Evolutionary conservation across 2,113 vertebrate species (phyloP), one percentile per base, ranked within the genome.

Genomic region (Podiceps cristatus): DNA sequence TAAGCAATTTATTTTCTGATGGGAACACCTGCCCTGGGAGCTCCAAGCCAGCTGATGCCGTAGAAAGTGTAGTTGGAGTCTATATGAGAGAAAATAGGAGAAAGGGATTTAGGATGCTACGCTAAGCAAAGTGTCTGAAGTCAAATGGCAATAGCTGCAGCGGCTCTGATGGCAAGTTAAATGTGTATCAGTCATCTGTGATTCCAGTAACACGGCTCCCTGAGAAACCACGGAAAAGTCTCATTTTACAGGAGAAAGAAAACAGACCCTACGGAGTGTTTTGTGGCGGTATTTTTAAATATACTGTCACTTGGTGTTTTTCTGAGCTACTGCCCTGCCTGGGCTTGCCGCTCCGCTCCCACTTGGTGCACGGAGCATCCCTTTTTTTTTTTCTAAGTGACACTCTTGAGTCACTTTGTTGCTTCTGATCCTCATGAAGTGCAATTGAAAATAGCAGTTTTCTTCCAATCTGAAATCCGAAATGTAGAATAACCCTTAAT

Each of bases 371-470:
- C 0, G 0, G 29, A 84, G 15, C 78, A 66, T 50, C 56, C 18
- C 40, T 44, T 33, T 4, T 47, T 74, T 29, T 42, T 28, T 10
- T 75, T n/a, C 31, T 14, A 1, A 44, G 10, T 47, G 42, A 81
- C 13, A 37, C 63, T 85, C 29, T 89, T 31, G 50, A 85, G 13
- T 63, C 84, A n/a, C 56, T 96, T 82, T 18, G 44, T 40, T 37
- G 44, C 82, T 91, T 94, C 78, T 67, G 71, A 85, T 63, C 55
- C 75, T 93, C 64, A 22, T 29, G 49, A 55, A 90, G 5, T 50
- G 50, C 87, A 33, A 13, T 3, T 44, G 47, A 56, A 66, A 93
- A 63, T 31, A 79, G 56, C 37, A 69, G 5, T 93, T 97, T 96
- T 93, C 45, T 92, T 88, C 55, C 69, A 45, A 72, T 44, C 45